Conservation (phyloP, 2,113 vertebrate species). For the Hippolais icterina region DNA sequence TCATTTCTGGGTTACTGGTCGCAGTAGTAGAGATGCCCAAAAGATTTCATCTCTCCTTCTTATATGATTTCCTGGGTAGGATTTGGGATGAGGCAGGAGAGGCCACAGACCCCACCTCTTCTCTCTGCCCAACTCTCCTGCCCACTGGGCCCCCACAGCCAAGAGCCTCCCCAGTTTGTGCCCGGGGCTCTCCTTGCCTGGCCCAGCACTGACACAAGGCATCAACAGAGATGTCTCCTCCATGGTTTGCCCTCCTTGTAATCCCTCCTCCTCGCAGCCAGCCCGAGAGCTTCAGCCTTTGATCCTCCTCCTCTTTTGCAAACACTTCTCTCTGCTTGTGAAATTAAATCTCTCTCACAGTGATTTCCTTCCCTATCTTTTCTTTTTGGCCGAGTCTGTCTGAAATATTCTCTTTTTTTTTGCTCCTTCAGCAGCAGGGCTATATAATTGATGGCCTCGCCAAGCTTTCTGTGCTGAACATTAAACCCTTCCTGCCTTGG, state of each 20-base stretch:
- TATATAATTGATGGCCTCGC: constrained; percentile 75
- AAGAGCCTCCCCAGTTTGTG: not conserved
- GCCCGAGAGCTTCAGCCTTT: not conserved
- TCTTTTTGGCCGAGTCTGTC: constrained; percentile 54
- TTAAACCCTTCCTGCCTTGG: constrained; percentile 73
- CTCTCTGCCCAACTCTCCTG: not conserved
- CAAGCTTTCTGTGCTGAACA: constrained; percentile 40
- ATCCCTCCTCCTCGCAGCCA: not conserved
- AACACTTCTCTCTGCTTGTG: not conserved
- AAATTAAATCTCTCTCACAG: constrained; percentile 60
- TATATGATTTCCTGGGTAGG: not conserved
- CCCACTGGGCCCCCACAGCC: rapidly evolving
- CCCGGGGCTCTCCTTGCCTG: not conserved
- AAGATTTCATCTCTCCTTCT: not conserved
- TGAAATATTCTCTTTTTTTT: constrained; percentile 58
- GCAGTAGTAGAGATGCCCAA: not conserved
- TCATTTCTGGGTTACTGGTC: not conserved
- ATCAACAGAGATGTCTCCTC: constrained; percentile 17
- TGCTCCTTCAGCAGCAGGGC: constrained; percentile 57
- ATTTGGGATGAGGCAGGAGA: not conserved
- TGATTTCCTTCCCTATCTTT: constrained; percentile 65
- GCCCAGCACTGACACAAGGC: not conserved
- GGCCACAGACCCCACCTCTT: not conserved
- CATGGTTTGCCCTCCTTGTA: not conserved
- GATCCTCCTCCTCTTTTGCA: constrained; percentile 44